A percentile compares a stretch with the other conserved stretches of the same genome.
Conservation (phyloP, 2,797 vertebrate species). For the Trachops cirrhosus region DNA sequence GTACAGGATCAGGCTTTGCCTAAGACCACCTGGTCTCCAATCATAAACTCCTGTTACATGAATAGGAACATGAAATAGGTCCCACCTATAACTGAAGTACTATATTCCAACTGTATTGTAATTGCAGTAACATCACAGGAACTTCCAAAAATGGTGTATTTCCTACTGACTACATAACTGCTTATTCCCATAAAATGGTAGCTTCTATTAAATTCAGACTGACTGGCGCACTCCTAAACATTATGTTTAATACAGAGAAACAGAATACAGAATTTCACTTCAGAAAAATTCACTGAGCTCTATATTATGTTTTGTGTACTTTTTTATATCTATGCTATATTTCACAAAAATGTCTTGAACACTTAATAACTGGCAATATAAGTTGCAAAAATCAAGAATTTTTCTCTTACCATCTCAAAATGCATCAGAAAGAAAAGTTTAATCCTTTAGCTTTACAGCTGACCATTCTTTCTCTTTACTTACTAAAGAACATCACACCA, state of each 20-base stretch:
- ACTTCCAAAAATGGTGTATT: background rate
- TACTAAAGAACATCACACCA: background rate
- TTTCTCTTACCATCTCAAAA: background rate
- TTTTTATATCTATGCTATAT: background rate
- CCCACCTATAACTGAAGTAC: background rate
- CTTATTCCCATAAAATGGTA: background rate
- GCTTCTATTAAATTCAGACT: background rate
- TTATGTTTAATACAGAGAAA: background rate
- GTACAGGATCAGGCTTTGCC: background rate
- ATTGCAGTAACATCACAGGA: background rate
- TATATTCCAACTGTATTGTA: background rate
- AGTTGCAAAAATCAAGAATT: background rate
- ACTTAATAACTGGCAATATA: background rate
- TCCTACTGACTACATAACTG: background rate
- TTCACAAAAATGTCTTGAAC: background rate
- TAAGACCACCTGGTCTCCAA: background rate
- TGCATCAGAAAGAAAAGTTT: background rate
- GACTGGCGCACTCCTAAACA: background rate
- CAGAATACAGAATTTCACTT: background rate
- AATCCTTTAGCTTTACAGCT: background rate
- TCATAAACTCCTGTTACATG: background rate
- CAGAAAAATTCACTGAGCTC: background rate
- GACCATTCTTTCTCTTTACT: background rate
- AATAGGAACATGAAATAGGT: background rate
- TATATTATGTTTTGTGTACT: background rate